Conservation (phyloP, 1,140 invertebrate species). For the Drosophila parabipectinata region DNA sequence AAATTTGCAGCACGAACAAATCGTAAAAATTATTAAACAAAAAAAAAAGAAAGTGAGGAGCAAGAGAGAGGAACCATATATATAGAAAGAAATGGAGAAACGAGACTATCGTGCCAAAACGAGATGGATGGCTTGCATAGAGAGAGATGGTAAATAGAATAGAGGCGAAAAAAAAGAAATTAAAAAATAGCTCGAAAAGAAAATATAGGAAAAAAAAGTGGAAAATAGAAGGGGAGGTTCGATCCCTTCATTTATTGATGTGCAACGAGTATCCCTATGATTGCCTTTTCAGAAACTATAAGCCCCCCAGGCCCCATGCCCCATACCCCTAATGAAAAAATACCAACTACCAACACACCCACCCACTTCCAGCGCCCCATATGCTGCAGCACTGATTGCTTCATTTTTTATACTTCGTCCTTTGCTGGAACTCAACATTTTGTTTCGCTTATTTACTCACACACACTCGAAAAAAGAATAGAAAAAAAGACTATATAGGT, state of each 20-base stretch:
- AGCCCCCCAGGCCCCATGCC: not conserved
- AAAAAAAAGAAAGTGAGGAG: conserved; percentile 18
- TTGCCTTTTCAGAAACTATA: conserved; percentile 64
- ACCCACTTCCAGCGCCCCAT: not conserved
- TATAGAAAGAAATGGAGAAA: conserved; percentile 18
- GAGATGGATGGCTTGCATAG: conserved; percentile 11
- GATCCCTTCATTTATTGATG: conserved; percentile 76
- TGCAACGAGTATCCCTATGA: conserved; percentile 71
- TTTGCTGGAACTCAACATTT: conserved; percentile 47
- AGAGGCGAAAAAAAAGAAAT: conserved; percentile 48
- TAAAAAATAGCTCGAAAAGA: conserved; percentile 61
- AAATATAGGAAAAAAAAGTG: not conserved
- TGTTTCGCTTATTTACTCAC: conserved; percentile 59
- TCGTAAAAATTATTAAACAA: conserved; percentile 77
- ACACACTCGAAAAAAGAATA: conserved; percentile 14
- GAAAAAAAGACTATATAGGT: not conserved
- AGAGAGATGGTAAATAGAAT: not conserved
- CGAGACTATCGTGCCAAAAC: not conserved
- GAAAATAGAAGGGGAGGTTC: not conserved
- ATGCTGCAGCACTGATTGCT: conserved; percentile 57
- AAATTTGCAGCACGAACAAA: conserved; percentile 78
- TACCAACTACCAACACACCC: not conserved
- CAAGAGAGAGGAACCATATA: not conserved
- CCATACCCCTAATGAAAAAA: too few species aligned
- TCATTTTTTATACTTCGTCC: conserved; percentile 61